Evolutionary conservation across 2,797 vertebrate species (phyloP).

Genomic region (Lithobates sylvaticus): DNA sequence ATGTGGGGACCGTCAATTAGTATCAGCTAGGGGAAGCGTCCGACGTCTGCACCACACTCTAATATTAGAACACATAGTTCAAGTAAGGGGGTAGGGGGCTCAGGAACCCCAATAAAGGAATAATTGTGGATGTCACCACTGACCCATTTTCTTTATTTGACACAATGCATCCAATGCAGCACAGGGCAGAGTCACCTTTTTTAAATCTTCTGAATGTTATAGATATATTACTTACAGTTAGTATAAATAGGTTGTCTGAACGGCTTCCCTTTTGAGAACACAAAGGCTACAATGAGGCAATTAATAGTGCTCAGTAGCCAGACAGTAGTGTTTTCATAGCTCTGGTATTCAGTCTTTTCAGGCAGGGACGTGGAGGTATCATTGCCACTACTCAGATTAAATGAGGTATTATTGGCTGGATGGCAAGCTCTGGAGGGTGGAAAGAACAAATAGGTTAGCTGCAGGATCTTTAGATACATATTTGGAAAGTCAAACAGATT

Average conservation of each 20-base stretch:
- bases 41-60: too few species aligned
- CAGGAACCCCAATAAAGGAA: too few species aligned
- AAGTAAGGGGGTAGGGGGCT: too few species aligned
- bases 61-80: too few species aligned
- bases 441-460: background rate
- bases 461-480: too few species aligned
- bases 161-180: too few species aligned
- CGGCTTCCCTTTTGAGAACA: conserved; percentile 81
- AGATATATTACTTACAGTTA: conserved; percentile 75
- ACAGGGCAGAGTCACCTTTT: too few species aligned
- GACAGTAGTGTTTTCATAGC: conserved; percentile 80
- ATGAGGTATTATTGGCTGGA: conserved; percentile 48
- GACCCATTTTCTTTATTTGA: too few species aligned
- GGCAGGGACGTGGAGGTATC: background rate
- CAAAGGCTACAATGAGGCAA: conserved; percentile 75
- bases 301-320: conserved; percentile 80
- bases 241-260: conserved; percentile 78
- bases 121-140: too few species aligned
- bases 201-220: background rate
- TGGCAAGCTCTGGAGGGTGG: conserved; percentile 70
- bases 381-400: background rate
- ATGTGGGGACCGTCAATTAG: too few species aligned
- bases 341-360: conserved; percentile 63
- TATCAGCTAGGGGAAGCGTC: too few species aligned
- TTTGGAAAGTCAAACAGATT: too few species aligned